Evolutionary conservation across 2,113 vertebrate genomes (phyloP), one percentile per base, ranked within the genome.

Genomic region (Charadrius vociferus): DNA sequence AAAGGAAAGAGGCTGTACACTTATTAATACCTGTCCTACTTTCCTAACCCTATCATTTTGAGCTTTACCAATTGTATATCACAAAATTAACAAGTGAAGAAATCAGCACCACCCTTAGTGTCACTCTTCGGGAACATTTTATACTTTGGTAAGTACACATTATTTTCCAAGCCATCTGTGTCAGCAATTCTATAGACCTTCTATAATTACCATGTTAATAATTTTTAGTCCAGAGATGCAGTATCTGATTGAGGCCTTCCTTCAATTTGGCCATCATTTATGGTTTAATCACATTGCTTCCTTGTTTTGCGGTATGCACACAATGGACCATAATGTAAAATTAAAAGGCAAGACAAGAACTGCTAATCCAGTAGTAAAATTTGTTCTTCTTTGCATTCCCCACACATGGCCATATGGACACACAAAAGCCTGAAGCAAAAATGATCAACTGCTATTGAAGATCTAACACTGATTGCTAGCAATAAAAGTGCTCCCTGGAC

Each of bases 371-470:
- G 72, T 68, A 91, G 81, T 70, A 93, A 95, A 92, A 86, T 89
- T 56, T 95, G 52, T 88, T 70, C n/a, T 71, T 82, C 91, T 93
- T 89, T 86, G 87, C 94, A 55, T 92, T 92, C 87, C 74, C 81
- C 82, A 92, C 70, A 52, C 66, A 67, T 29, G 4, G 19, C 94
- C 96, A 88, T 96, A 97, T 88, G 95, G 92, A 86, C 82, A 90
- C 95, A 96, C 94, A 97, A 97, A 90, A 92, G 88, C 78, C 88
- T 85, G 80, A 96, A 92, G 79, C 84, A 95, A 94, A 98, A 98
- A 95, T 85, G 18, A 96, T 91, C 95, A 95, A 37, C 93, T 78
- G 85, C 89, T 82, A 79, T 86, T 90, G 93, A 97, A 95, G 91
- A 95, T 86, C 88, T 97, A 93, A 97, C 90, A 84, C 86, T 95